Base-by-base conservation (phyloP, 2,113 vertebrate genomes). In the Furnarius figulus region DNA sequence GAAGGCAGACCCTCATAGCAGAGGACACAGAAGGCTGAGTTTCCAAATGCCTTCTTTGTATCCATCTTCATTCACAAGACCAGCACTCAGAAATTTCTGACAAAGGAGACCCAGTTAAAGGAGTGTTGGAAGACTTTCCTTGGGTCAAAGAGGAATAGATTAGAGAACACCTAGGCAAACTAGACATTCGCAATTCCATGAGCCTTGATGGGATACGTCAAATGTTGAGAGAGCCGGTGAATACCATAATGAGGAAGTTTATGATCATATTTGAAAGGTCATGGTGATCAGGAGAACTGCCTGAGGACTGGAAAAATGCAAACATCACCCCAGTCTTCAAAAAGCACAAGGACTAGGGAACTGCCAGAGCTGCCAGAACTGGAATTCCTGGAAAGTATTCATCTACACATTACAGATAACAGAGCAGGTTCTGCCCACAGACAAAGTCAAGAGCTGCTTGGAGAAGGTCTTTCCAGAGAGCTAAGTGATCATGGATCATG, bases 401-500 rank as follows among this genome's bases (percentile, higher is more conserved):
- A 56, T 25, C 8, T 15, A 52, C 10, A 17, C 0, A 1, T 56
- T 28, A 61, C 1, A 6, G 53, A 9, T 19, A 53, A 61, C 14
- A 83, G 71, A 61, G 30, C 21, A 76, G 19, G 12, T 6, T 73
- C 33, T 88, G 30, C 22, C 16, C 7, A 50, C 8, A 30, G 37
- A 19, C 4, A 14, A 66, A 62, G 14, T 39, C 25, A 44, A 20
- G 21, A 86, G 6, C 30, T 73, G 6, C 30, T 39, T 83, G 24
- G 16, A 85, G 9, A 14, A 52, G 4, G 16, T 65, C 3, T 65
- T 27, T 61, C 21, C 31, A 37, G n/a, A 73, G 12, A 73, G 10
- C 6, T 52, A n/a, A 67, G n/a, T 0, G 1, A 35, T 61, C 6
- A 17, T 9, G 8, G 1, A 35, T 61, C 6, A 17, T 9, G 8